Base-by-base conservation (phyloP, 2,113 vertebrate species). In the Nothocercus julius region DNA sequence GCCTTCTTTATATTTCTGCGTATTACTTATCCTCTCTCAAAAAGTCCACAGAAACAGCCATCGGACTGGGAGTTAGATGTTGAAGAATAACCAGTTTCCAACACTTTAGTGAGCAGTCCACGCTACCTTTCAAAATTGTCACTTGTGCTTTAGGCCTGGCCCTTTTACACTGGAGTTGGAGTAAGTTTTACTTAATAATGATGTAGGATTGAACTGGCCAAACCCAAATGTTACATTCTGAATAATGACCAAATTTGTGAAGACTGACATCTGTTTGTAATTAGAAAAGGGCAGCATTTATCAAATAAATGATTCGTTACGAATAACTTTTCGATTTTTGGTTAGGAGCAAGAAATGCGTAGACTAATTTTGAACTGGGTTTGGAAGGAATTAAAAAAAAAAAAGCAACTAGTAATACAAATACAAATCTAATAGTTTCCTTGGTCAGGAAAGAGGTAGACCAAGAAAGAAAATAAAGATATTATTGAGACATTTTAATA, bases 391-490 rank as follows among this genome's bases (percentile, higher is more conserved):
- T 93, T 96, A 78, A 91, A 95, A 56, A n/a, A 47, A 47, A 47
- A 79, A 81, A 51, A 36, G 1, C 42, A 81, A 32, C 9, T 88
- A 28, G 44, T 95, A 75, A 77, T 68, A 82, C 9, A 59, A 38
- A 56, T 70, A 85, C 9, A 59, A 38, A 59, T 7, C 20, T 68
- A 61, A 56, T 92, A 61, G 17, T 45, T 95, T 83, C 32, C 68
- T 75, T 96, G 54, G 53, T 47, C 30, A 68, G 30, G 81, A 96
- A 87, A 74, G 18, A 94, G 70, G 34, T 47, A 87, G 51, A 11
- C 25, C 88, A 49, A 68, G 53, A 94, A 96, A 95, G 73, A 25
- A 95, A 94, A 95, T 88, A n/a, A 87, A 94, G 25, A 42, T 21
- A 83, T 88, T 81, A 89, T 80, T 87, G 42, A 30, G 69, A 73